These are phyloP conservation scores for Cistogaster globosa DNA, from an alignment of 2,888 invertebrate genomes.

Conservation along the genomic window DNA sequence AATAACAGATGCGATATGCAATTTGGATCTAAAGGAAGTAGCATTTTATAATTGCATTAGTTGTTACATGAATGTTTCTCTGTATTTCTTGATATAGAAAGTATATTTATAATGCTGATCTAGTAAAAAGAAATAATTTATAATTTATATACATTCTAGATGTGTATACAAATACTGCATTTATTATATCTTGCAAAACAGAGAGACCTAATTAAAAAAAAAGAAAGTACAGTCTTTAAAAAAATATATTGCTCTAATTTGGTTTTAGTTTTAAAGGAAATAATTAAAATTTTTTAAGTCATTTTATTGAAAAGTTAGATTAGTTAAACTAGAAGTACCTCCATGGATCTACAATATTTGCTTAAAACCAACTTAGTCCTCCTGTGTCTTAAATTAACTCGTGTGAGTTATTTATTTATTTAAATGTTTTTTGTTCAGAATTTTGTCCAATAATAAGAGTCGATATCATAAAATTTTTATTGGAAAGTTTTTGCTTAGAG, in stretches of 20 bases:
- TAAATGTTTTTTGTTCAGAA: too few relatives aligned
- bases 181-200: not conserved
- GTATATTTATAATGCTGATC: conserved; percentile 37
- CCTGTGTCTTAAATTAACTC: too few relatives aligned
- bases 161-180: too few relatives aligned
- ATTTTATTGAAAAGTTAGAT: too few relatives aligned
- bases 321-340: too few relatives aligned
- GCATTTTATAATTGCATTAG: conserved; percentile 61
- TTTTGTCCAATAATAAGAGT: too few relatives aligned
- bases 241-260: not conserved
- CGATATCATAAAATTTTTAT: too few relatives aligned
- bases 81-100: not conserved
- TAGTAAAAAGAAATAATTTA: conserved; percentile 35
- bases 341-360: too few relatives aligned
- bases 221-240: conserved; percentile 7
- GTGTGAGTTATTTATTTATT: too few relatives aligned
- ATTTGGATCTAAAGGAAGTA: conserved; percentile 37
- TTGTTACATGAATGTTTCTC: conserved; percentile 30
- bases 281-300: too few relatives aligned
- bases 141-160: not conserved
- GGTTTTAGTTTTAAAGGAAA: not conserved
- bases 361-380: too few relatives aligned
- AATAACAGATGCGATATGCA: conserved; percentile 47
- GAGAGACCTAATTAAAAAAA: conserved; percentile 9
- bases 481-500: too few relatives aligned